phyloP scores from a whole-genome alignment of 2,888 invertebrate genomes.

The Punctoribates punctum region DNA sequence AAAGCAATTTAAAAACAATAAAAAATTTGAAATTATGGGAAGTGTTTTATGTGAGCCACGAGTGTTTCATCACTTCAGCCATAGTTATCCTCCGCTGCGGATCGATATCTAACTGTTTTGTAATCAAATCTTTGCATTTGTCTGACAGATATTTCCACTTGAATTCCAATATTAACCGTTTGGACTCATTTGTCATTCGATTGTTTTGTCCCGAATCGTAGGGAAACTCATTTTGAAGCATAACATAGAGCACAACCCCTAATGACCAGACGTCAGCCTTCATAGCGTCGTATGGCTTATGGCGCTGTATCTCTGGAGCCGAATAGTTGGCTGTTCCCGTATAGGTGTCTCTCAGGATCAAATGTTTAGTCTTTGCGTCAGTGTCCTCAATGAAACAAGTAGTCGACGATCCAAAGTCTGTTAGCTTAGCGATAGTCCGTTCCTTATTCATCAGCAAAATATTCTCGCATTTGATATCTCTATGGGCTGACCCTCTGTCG shows the following conservation, averaged over 20 bases:
- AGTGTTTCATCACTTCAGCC: not conserved
- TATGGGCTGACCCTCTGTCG: slow-evolving; percentile 48
- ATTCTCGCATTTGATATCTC: slow-evolving; percentile 32
- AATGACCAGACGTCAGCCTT: slow-evolving; percentile 32
- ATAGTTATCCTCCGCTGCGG: not conserved
- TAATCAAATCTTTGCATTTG: not conserved
- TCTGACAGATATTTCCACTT: not conserved
- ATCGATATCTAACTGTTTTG: not conserved
- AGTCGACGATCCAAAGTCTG: slow-evolving; percentile 66
- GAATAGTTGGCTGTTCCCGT: slow-evolving; percentile 83
- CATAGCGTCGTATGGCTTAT: slow-evolving; percentile 68
- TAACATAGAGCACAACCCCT: slow-evolving; percentile 39
- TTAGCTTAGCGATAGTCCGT: slow-evolving; percentile 55
- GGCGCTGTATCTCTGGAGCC: slow-evolving; percentile 77
- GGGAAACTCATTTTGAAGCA: slow-evolving; percentile 34
- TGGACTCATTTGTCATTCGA: not conserved
- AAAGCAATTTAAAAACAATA: too few relatives aligned
- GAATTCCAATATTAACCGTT: not conserved
- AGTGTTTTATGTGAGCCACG: not conserved
- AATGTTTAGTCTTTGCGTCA: slow-evolving; percentile 53
- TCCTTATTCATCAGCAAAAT: slow-evolving; percentile 41
- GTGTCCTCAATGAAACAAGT: slow-evolving; percentile 49
- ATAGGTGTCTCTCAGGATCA: slow-evolving; percentile 75
- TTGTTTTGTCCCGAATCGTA: not conserved
- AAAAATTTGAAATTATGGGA: too few relatives aligned